Conservation (phyloP, 2,888 invertebrate genomes). For the Caradrina kadenii region DNA sequence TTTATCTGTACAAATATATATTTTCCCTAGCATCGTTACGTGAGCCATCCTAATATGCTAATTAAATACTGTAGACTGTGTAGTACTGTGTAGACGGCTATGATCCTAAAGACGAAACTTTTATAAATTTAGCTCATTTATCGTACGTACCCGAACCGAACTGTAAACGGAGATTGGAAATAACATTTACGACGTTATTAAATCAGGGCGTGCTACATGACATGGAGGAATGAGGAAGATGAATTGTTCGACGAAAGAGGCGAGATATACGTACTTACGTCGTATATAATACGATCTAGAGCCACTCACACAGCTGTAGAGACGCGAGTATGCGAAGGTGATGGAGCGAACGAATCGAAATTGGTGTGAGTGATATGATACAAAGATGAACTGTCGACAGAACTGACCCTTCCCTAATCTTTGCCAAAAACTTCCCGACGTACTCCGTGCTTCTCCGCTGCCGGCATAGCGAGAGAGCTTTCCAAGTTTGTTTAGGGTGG, state of each 20-base stretch:
- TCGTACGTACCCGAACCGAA: conserved; percentile 14
- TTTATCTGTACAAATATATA: not conserved
- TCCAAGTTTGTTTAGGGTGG: conserved; percentile 45
- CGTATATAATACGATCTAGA: conserved; percentile 13
- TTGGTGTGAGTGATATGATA: conserved; percentile 37
- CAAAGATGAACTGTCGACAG: conserved; percentile 30
- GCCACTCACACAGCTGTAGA: conserved; percentile 12
- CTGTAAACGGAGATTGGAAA: conserved; percentile 49
- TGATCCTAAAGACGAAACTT: conserved; percentile 11
- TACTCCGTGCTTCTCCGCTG: conserved; percentile 12
- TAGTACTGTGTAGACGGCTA: not conserved
- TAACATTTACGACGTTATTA: conserved; percentile 53
- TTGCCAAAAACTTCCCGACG: not conserved
- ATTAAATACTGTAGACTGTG: conserved; percentile 1
- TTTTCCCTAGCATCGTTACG: not conserved
- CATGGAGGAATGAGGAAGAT: conserved; percentile 49
- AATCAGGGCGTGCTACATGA: conserved; percentile 42
- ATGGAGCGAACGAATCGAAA: conserved; percentile 36
- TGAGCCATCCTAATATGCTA: conserved; percentile 4
- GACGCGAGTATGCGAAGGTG: conserved; percentile 13
- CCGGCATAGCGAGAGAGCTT: conserved; percentile 6
- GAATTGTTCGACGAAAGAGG: conserved; percentile 38
- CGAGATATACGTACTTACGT: conserved; percentile 27
- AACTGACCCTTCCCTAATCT: conserved; percentile 16
- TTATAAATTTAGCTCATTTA: conserved; percentile 23